Conservation (phyloP, 2,113 vertebrate species). For the Sakesphorus luctuosus region DNA sequence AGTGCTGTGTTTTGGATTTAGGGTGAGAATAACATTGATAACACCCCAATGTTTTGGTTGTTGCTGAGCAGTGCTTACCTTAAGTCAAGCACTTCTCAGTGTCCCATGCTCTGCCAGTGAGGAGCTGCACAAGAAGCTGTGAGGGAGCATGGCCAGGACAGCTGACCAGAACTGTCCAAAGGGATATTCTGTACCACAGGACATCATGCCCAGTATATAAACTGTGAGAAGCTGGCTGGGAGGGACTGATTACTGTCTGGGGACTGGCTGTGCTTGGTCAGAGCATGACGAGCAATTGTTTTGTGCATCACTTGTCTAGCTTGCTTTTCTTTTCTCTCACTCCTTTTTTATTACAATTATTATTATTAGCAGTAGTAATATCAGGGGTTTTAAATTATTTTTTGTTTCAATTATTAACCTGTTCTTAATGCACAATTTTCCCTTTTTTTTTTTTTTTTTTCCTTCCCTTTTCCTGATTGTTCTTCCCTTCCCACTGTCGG, state of each 20-base stretch:
- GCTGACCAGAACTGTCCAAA: neutral
- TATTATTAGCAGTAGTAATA: neutral
- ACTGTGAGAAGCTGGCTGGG: neutral
- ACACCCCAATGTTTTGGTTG: neutral
- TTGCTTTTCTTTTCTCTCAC: neutral
- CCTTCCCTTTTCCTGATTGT: neutral
- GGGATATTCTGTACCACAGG: neutral
- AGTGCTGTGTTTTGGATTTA: neutral
- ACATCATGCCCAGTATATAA: neutral
- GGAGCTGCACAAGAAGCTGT: neutral
- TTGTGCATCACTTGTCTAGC: neutral
- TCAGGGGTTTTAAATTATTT: too few species aligned
- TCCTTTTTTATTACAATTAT: neutral
- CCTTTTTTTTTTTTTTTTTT: neutral
- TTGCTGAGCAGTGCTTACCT: neutral
- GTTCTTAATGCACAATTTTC: neutral
- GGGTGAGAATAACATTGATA: neutral
- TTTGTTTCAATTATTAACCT: neutral
- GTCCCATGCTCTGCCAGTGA: fast-evolving
- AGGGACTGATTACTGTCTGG: neutral
- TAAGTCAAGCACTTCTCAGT: neutral
- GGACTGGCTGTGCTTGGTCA: neutral
- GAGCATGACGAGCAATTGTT: neutral
- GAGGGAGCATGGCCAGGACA: neutral
- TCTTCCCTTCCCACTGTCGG: neutral